Conservation (phyloP, 2,113 vertebrate species). For the Blennius ocellaris region DNA sequence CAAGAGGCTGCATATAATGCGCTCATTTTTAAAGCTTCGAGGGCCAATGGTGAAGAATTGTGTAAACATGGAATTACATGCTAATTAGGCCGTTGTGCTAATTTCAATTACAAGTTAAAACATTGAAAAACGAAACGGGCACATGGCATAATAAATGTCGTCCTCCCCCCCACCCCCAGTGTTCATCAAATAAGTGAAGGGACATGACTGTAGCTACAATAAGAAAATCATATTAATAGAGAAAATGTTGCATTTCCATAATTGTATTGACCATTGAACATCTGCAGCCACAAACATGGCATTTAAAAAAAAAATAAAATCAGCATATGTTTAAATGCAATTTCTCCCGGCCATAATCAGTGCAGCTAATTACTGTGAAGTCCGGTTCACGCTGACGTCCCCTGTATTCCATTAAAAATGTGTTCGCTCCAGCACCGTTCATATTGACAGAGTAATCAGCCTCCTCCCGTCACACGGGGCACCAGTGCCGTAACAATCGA, state of each 20-base stretch:
- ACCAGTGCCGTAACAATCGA: conserved; percentile 1
- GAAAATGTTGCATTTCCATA: too few species aligned
- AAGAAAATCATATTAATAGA: not conserved
- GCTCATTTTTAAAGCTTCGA: conserved; percentile 30
- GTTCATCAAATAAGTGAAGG: not conserved
- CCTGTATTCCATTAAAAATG: conserved; percentile 13
- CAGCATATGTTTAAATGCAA: not conserved
- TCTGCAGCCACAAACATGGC: not conserved
- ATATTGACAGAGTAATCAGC: conserved; percentile 8
- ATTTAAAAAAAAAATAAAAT: not conserved
- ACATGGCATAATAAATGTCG: too few species aligned
- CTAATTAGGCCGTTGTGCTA: conserved; percentile 43
- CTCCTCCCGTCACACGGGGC: conserved; percentile 1
- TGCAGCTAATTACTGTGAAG: conserved; percentile 2
- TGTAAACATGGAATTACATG: conserved; percentile 52
- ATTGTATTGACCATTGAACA: not conserved
- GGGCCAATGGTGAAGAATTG: not conserved
- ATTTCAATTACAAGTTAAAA: conserved; percentile 38
- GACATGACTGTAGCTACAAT: not conserved
- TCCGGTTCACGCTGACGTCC: not conserved
- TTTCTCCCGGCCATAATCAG: not conserved
- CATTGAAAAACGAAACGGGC: not conserved
- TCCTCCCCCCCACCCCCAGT: too few species aligned
- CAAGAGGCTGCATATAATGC: conserved; percentile 5
- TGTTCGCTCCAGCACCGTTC: not conserved